Evolutionary conservation across 2,888 invertebrate genomes (phyloP).

Genomic region (Caenorhabditis sp.): DNA sequence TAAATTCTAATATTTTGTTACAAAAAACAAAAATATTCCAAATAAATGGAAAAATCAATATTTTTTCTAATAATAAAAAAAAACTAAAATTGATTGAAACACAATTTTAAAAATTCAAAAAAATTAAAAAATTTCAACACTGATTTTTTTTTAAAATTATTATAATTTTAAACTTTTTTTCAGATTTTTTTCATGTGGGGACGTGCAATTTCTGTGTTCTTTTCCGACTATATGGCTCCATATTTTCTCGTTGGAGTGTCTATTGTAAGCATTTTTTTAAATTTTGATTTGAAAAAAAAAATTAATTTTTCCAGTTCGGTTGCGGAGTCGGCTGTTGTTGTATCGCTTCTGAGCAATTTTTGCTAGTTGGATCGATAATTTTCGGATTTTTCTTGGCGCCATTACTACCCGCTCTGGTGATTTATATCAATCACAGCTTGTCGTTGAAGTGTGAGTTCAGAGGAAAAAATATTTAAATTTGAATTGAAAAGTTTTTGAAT

Average conservation of each 20-base stretch:
- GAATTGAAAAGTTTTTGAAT: neutral
- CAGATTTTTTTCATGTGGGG: slow-evolving; percentile 66
- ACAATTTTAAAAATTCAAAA: too few species aligned
- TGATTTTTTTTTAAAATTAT: too few species aligned
- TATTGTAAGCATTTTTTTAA: slow-evolving; percentile 61
- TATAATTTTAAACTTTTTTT: too few species aligned
- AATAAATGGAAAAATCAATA: too few species aligned
- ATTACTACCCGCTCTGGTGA: slow-evolving; percentile 60
- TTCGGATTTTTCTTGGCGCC: slow-evolving; percentile 68
- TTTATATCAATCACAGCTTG: slow-evolving; percentile 62
- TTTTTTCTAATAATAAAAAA: too few species aligned
- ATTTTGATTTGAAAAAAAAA: neutral
- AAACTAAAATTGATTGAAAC: too few species aligned
- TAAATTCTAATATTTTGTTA: too few species aligned
- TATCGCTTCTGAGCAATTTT: slow-evolving; percentile 64
- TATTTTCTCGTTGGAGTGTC: slow-evolving; percentile 67
- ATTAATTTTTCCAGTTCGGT: slow-evolving; percentile 55
- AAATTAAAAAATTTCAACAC: too few species aligned
- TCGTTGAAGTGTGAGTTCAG: slow-evolving; percentile 55
- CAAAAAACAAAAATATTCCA: too few species aligned
- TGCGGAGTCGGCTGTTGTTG: slow-evolving; percentile 67
- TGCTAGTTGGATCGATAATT: slow-evolving; percentile 59
- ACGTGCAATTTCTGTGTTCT: slow-evolving; percentile 48
- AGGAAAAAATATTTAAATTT: neutral
- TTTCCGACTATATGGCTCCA: slow-evolving; percentile 68